Conservation (phyloP, 2,113 vertebrate species). For the Apus apus region DNA sequence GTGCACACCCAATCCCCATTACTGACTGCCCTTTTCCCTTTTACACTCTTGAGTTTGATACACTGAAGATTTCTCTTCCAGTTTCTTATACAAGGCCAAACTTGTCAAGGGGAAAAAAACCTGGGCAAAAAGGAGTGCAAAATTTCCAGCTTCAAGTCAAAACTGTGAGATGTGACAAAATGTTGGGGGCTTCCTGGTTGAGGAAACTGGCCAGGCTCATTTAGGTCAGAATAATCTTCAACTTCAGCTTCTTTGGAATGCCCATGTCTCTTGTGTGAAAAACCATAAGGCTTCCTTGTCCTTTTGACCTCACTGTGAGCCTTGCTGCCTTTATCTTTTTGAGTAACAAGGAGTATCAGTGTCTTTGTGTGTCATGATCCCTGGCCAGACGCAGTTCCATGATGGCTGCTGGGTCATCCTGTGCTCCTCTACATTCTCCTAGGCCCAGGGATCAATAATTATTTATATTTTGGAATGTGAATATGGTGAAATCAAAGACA, state of each 20-base stretch:
- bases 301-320: slow-evolving; percentile 20
- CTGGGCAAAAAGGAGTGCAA: background rate
- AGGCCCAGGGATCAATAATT: background rate
- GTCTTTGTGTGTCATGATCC: background rate
- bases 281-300: background rate
- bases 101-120: background rate
- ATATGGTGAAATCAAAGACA: background rate
- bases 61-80: background rate
- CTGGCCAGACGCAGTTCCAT: background rate
- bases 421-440: background rate
- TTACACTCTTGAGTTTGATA: background rate
- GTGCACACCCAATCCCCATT: background rate
- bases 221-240: background rate
- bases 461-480: background rate
- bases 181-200: background rate
- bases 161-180: background rate
- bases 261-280: background rate
- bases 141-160: background rate
- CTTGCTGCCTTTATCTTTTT: background rate
- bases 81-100: background rate
- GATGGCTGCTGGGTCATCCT: background rate
- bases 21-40: background rate
- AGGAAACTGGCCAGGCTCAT: background rate
- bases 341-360: background rate
- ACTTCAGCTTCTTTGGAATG: background rate